Percentiles rank a stretch among this genome's conserved stretches.
Evolutionary conservation across 2,113 vertebrate genomes (phyloP).

Genomic region (Platycercus adscitus): DNA sequence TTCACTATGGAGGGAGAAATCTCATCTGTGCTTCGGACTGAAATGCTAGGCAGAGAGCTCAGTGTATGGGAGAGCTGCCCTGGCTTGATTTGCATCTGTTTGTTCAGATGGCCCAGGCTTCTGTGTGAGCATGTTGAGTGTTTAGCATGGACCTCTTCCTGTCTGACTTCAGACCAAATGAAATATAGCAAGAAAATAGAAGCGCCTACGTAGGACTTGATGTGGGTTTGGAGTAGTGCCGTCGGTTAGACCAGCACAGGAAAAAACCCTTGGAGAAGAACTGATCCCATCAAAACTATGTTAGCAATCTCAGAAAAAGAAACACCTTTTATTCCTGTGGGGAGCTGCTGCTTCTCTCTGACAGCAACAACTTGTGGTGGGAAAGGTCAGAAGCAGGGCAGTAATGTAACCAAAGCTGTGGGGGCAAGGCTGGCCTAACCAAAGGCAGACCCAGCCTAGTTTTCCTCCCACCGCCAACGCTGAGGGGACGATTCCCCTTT

Average conservation of each 20-base stretch:
- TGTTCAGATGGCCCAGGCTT: background rate
- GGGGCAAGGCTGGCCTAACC: background rate
- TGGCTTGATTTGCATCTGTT: background rate
- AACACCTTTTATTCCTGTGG: conserved; percentile 48
- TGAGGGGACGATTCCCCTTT: conserved; percentile 50
- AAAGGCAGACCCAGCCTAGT: conserved; percentile 2
- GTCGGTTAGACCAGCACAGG: background rate
- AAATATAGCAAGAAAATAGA: background rate
- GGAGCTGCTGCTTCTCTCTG: background rate
- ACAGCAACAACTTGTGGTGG: background rate
- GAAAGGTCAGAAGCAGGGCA: background rate
- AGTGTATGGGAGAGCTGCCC: background rate
- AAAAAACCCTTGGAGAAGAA: background rate
- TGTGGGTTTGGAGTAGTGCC: background rate
- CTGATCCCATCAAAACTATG: background rate
- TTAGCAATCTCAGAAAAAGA: conserved; percentile 36
- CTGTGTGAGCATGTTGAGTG: background rate
- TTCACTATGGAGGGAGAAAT: background rate
- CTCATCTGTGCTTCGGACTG: background rate
- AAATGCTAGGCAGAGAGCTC: background rate
- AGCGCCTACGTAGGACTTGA: background rate
- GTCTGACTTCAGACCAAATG: background rate
- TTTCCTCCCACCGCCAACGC: conserved; percentile 50
- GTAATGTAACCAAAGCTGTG: background rate
- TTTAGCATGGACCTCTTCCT: background rate